phyloP scores from a whole-genome alignment of 2,888 invertebrate genomes.

The Dermolepida albohirtum region DNA sequence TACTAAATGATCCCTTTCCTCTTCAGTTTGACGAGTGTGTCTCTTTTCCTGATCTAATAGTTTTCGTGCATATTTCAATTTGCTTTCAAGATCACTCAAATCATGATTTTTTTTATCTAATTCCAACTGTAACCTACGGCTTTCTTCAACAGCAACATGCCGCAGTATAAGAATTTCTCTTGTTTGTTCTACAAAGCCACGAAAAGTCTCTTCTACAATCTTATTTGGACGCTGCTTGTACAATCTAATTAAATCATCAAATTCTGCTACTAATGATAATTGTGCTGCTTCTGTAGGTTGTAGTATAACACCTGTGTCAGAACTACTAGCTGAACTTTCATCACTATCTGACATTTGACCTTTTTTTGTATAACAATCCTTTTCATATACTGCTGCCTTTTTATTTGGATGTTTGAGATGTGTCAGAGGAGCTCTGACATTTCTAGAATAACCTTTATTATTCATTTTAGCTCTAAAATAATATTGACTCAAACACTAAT shows the following conservation, averaged over 20 bases:
- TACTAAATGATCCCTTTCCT: conserved; percentile 80
- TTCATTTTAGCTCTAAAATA: conserved; percentile 22
- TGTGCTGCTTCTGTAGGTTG: conserved; percentile 40
- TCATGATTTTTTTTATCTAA: conserved; percentile 79
- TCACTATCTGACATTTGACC: conserved; percentile 41
- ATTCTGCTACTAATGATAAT: conserved; percentile 76
- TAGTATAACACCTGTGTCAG: conserved; percentile 12
- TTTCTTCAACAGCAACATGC: conserved; percentile 77
- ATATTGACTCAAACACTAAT: not conserved
- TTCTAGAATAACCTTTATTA: not conserved
- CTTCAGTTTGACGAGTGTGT: conserved; percentile 75
- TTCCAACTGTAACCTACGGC: conserved; percentile 77
- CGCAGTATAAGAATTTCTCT: conserved; percentile 79
- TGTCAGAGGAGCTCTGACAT: conserved; percentile 3
- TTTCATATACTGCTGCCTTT: conserved; percentile 14
- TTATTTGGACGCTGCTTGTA: conserved; percentile 74
- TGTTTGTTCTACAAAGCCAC: conserved; percentile 78
- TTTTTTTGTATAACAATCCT: conserved; percentile 12
- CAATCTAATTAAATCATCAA: conserved; percentile 79
- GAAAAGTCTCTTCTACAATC: conserved; percentile 78
- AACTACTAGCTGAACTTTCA: conserved; percentile 37
- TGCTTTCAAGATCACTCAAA: conserved; percentile 80
- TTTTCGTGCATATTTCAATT: conserved; percentile 83
- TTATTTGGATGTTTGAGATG: conserved; percentile 4
- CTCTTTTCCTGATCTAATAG: conserved; percentile 84